phyloP scores from a whole-genome alignment of 2,797 vertebrate species.

The Sandelia bainsii region DNA sequence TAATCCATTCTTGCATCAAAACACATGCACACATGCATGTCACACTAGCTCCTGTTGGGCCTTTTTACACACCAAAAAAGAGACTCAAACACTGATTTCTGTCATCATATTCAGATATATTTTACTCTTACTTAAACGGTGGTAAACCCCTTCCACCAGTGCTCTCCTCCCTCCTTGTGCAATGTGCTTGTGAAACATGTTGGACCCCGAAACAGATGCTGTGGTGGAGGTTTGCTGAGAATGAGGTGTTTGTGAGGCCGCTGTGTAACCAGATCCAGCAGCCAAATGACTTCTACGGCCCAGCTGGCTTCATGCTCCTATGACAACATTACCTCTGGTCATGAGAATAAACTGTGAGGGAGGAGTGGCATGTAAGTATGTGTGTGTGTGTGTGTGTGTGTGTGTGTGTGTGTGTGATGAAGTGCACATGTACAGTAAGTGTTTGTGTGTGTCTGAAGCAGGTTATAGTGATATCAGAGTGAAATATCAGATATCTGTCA shows the following conservation, averaged over 20 bases:
- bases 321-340: constrained; percentile 68
- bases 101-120: constrained; percentile 12
- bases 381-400: constrained; percentile 22
- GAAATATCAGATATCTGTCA: constrained; percentile 4
- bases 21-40: too few relatives aligned
- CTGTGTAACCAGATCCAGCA: constrained; percentile 72
- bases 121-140: constrained; percentile 7
- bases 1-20: neutral
- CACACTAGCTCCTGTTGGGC: neutral
- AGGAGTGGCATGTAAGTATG: constrained; percentile 39
- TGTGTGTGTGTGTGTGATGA: constrained; percentile 15
- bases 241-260: constrained; percentile 70
- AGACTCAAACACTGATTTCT: neutral
- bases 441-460: constrained; percentile 13
- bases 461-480: constrained; percentile 18
- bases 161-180: constrained; percentile 47
- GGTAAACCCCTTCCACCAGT: neutral
- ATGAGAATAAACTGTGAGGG: constrained; percentile 69
- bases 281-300: constrained; percentile 66
- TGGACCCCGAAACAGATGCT: constrained; percentile 63
- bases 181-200: constrained; percentile 63
- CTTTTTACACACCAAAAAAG: neutral
- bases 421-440: constrained; percentile 6
- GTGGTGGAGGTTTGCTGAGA: constrained; percentile 62
- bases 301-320: constrained; percentile 72